Evolutionary conservation across 2,113 vertebrate species (phyloP).

Genomic region (Platysteira castanea): DNA sequence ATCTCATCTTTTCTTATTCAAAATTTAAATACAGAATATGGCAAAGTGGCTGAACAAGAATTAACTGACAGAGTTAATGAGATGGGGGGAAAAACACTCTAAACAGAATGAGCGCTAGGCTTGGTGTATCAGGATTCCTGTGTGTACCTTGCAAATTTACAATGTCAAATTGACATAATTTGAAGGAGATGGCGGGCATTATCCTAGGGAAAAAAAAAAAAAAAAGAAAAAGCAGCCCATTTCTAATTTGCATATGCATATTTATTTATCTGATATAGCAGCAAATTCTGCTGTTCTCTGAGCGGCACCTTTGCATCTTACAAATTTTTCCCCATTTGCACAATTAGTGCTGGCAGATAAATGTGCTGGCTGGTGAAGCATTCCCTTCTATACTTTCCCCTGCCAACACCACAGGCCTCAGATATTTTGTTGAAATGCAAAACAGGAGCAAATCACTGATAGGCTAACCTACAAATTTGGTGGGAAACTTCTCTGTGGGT

Average conservation of each 20-base stretch:
- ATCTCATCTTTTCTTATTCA: constrained; percentile 26
- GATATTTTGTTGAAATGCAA: neutral
- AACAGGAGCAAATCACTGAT: neutral
- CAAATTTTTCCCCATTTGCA: constrained; percentile 48
- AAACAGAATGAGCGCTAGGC: neutral
- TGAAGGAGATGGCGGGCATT: constrained; percentile 28
- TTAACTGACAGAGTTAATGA: constrained; percentile 49
- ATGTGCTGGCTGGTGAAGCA: constrained; percentile 10
- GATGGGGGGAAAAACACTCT: neutral
- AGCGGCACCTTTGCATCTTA: constrained; percentile 26
- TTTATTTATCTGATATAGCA: constrained; percentile 49
- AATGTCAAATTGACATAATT: constrained; percentile 44
- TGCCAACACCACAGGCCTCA: neutral
- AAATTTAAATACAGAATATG: constrained; percentile 32
- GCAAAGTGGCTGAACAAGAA: constrained; percentile 22
- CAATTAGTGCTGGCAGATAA: constrained; percentile 49
- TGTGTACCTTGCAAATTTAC: constrained; percentile 34
- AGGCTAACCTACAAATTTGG: neutral
- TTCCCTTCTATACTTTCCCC: neutral
- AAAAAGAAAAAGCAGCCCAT: neutral
- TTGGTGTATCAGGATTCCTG: constrained; percentile 17
- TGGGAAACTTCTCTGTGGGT: neutral
- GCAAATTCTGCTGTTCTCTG: constrained; percentile 32
- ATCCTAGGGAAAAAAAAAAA: neutral
- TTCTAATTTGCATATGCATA: constrained; percentile 54